A percentile compares a stretch with the other conserved stretches of the same genome.
These are phyloP conservation scores for Cosmia trapezina DNA, from an alignment of 2,888 invertebrate genomes.

Conservation along the genomic window DNA sequence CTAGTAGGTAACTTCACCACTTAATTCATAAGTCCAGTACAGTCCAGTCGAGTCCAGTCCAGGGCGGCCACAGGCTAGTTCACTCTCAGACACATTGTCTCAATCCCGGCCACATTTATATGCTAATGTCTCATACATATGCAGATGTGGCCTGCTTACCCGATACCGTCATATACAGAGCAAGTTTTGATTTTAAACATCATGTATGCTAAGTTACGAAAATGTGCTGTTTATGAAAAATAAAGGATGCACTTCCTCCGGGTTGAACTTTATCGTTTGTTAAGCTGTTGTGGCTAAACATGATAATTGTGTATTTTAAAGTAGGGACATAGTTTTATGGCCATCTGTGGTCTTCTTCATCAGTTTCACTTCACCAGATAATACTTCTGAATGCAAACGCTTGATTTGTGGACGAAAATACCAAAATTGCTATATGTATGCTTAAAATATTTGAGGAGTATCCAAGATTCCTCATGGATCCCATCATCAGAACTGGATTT, in stretches of 20 bases:
- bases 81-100: constrained; percentile 61
- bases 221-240: constrained; percentile 17
- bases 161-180: constrained; percentile 33
- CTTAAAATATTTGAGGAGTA: too few relatives aligned
- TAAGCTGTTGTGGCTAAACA: constrained; percentile 18
- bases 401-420: too few relatives aligned
- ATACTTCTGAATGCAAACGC: too few relatives aligned
- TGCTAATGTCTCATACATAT: constrained; percentile 65
- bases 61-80: background rate
- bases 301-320: constrained; percentile 14
- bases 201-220: constrained; percentile 9
- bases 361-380: too few relatives aligned
- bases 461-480: too few relatives aligned
- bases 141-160: constrained; percentile 54
- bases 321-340: constrained; percentile 1
- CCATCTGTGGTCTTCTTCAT: too few relatives aligned
- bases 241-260: constrained; percentile 28
- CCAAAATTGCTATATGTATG: too few relatives aligned
- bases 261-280: constrained; percentile 15
- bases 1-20: background rate
- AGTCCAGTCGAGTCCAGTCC: background rate
- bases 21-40: background rate
- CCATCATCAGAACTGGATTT: too few relatives aligned
- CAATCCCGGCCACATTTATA: constrained; percentile 58
- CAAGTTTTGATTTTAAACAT: constrained; percentile 47